Base-by-base conservation (phyloP, 2,888 invertebrate species). In the Polyploca ridens region DNA sequence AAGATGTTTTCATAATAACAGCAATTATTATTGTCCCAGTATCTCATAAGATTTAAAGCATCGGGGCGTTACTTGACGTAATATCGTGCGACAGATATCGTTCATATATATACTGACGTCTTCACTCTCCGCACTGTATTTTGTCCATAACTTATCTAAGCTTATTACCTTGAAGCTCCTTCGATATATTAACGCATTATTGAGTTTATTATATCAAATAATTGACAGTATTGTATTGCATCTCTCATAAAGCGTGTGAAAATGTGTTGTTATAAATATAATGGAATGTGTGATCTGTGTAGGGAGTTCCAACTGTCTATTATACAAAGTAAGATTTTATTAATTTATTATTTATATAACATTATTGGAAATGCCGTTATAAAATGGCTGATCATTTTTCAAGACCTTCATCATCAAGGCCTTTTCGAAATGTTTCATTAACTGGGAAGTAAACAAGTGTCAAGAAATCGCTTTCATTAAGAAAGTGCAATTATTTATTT, bases 51-150 rank as follows among this genome's bases (percentile, higher is more conserved):
- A 92, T 91, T 91, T 86, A 86, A 89, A 84, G 82, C 86, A 89
- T 88, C 89, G 83, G 93, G 92, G 90, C 92, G 92, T 90, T 91
- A 82, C 90, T 92, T 94, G 94, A 94, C 94, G 94, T 93, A 92
- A 91, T 82, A 88, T 90, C 89, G 88, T 84, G 82, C 81, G 89
- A 89, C 81, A 85, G 93, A 89, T 94, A 93, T 83, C 88, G 88
- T 84, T 80, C 90, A 86, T 89, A 93, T 94, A 93, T 90, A 94
- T 92, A 93, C 85, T 88, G 91, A 89, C 87, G 90, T 85, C 86
- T 89, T 84, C 81, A 78, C 80, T 83, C 79, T 78, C 84, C 83
- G 73, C 85, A 81, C 86, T 84, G 89, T 93, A 93, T 93, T 93
- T 89, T 86, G 89, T 91, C 85, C 90, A 86, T 79, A 79, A 84